These are phyloP conservation scores for Lordiphosa clarofinis DNA, from an alignment of 1,140 invertebrate species.

Conservation along the genomic window DNA sequence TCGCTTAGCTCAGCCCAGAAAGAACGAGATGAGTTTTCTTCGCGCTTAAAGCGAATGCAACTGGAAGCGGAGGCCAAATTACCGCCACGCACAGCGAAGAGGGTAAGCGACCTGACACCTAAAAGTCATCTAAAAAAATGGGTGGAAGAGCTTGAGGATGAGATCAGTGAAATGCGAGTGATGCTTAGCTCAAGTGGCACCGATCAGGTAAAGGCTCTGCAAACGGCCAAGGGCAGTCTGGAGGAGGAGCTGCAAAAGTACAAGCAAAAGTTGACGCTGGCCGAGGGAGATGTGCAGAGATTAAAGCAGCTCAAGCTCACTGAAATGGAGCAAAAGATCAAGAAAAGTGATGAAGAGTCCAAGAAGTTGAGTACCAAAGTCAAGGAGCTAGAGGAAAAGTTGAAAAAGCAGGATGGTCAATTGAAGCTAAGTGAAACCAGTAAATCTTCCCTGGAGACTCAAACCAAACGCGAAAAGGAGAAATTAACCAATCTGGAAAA, in stretches of 20 bases:
- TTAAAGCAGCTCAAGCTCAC: conserved; percentile 55
- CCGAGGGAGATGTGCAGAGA: conserved; percentile 66
- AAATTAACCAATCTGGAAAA: conserved; percentile 84
- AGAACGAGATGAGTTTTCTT: conserved; percentile 62
- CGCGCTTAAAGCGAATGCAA: conserved; percentile 61
- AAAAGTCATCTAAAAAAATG: conserved; percentile 78
- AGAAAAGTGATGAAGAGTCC: conserved; percentile 64
- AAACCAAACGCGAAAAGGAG: conserved; percentile 78
- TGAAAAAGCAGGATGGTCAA: conserved; percentile 67
- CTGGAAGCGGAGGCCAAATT: conserved; percentile 62
- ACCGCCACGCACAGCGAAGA: conserved; percentile 59
- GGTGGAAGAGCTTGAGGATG: conserved; percentile 78
- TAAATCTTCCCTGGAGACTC: conserved; percentile 56
- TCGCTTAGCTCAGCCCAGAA: conserved; percentile 44
- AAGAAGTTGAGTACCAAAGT: conserved; percentile 60
- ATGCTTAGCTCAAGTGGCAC: conserved; percentile 51
- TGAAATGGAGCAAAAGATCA: conserved; percentile 69
- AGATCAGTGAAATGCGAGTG: conserved; percentile 70
- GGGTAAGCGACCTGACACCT: conserved; percentile 70
- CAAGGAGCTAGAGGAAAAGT: conserved; percentile 72
- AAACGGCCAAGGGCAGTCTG: conserved; percentile 53
- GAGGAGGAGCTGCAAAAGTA: conserved; percentile 64
- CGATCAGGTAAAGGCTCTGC: conserved; percentile 58
- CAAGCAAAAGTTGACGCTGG: conserved; percentile 57
- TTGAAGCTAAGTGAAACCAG: conserved; percentile 59